A percentile compares a stretch with the other conserved stretches of the same genome.
phyloP scores from a whole-genome alignment of 1,140 invertebrate genomes.

The Leptinotarsa undecemlineata region DNA sequence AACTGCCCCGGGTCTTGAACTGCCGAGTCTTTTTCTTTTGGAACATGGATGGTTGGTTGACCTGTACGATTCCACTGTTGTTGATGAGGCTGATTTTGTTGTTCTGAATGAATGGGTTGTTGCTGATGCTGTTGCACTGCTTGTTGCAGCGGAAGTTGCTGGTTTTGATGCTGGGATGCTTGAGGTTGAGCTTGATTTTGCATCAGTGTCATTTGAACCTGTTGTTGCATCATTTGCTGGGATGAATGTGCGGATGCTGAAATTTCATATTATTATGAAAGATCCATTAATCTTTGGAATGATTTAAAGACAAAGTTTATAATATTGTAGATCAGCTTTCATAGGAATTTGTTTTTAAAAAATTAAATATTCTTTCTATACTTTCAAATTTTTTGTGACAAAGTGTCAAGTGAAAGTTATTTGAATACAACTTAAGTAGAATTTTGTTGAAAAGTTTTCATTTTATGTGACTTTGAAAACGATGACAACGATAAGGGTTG shows the following conservation, averaged over 20 bases:
- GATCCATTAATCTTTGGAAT: too few species aligned
- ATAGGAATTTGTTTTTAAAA: too few species aligned
- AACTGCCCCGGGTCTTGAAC: neutral
- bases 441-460: too few species aligned
- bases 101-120: conserved; percentile 1
- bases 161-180: neutral
- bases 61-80: conserved; percentile 56
- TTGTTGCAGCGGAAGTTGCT: conserved; percentile 4
- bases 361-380: too few species aligned
- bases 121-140: conserved; percentile 4
- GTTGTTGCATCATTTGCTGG: conserved; percentile 12
- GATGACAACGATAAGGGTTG: too few species aligned
- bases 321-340: too few species aligned
- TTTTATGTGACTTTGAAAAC: too few species aligned
- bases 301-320: too few species aligned
- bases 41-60: conserved; percentile 53
- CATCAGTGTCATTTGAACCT: conserved; percentile 5
- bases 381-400: too few species aligned
- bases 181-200: conserved; percentile 2
- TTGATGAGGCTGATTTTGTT: conserved; percentile 8
- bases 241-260: conserved; percentile 68
- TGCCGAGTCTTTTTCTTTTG: neutral
- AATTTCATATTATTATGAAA: conserved; percentile 61
- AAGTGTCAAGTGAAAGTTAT: too few species aligned
- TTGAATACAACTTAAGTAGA: too few species aligned